Evolutionary conservation across 2,888 invertebrate genomes (phyloP).

Genomic region (Geotrupes spiniger): DNA sequence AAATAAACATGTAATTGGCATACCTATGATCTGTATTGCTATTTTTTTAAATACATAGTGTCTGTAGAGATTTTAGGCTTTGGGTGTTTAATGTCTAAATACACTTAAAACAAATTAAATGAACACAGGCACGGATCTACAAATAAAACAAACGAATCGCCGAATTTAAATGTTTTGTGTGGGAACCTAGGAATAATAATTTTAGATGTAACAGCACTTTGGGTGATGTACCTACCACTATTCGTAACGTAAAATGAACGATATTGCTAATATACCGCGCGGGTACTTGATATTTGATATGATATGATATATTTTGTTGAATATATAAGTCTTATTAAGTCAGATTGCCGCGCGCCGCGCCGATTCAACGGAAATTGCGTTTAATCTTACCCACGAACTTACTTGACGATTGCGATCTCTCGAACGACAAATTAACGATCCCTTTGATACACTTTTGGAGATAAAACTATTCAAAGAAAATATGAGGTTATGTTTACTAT

Average conservation of each 20-base stretch:
- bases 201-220: conserved; percentile 32
- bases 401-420: no score
- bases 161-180: no score
- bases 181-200: no score
- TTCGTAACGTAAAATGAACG: conserved; percentile 14
- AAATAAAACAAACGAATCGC: no score
- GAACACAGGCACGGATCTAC: conserved; percentile 33
- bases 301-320: conserved; percentile 38
- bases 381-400: no score
- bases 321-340: neutral
- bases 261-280: no score
- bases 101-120: neutral
- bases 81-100: neutral
- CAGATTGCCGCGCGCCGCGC: no score
- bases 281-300: conserved; percentile 40
- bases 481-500: no score
- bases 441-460: no score
- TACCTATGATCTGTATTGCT: conserved; percentile 29
- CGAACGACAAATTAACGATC: no score
- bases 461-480: no score
- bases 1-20: conserved; percentile 24
- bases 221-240: conserved; percentile 26
- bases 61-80: conserved; percentile 10
- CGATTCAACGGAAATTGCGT: no score
- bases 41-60: conserved; percentile 21